These are phyloP conservation scores for Spondyliosoma cantharus DNA, from an alignment of 2,797 vertebrate genomes.

Conservation along the genomic window DNA sequence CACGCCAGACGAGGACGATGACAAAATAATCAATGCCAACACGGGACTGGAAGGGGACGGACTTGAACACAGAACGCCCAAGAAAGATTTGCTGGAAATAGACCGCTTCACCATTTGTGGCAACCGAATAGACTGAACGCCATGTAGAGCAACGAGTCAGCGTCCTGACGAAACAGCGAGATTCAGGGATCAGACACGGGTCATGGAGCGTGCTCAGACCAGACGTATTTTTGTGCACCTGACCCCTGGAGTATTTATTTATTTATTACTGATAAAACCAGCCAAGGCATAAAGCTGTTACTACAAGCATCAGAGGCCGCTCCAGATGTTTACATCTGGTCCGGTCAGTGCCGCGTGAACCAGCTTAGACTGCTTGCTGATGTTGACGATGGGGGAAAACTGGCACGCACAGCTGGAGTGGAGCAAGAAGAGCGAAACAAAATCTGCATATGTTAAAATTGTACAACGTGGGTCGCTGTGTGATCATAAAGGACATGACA, in stretches of 20 bases:
- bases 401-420: constrained; percentile 11
- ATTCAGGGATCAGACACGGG: constrained; percentile 74
- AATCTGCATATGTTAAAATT: constrained; percentile 23
- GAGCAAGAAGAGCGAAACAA: constrained; percentile 1
- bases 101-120: constrained; percentile 99
- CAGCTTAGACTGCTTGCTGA: constrained; percentile 17
- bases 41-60: constrained; percentile 89
- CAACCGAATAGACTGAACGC: constrained; percentile 95
- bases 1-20: constrained; percentile 93
- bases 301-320: constrained; percentile 36
- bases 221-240: constrained; percentile 58
- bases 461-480: constrained; percentile 6
- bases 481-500: constrained; percentile 42
- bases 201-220: constrained; percentile 62
- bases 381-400: neutral
- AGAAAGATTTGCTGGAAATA: constrained; percentile 97
- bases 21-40: constrained; percentile 74
- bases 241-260: constrained; percentile 91
- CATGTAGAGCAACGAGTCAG: constrained; percentile 16
- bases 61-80: constrained; percentile 88
- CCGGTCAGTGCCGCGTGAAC: constrained; percentile 32
- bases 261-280: constrained; percentile 82
- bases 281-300: constrained; percentile 77
- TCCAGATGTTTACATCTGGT: constrained; percentile 50
- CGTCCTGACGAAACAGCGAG: constrained; percentile 43